A percentile compares a stretch with the other conserved stretches of the same genome.
These are phyloP conservation scores for Neomorphus geoffroyi DNA, from an alignment of 2,797 vertebrate genomes.

Conservation along the genomic window DNA sequence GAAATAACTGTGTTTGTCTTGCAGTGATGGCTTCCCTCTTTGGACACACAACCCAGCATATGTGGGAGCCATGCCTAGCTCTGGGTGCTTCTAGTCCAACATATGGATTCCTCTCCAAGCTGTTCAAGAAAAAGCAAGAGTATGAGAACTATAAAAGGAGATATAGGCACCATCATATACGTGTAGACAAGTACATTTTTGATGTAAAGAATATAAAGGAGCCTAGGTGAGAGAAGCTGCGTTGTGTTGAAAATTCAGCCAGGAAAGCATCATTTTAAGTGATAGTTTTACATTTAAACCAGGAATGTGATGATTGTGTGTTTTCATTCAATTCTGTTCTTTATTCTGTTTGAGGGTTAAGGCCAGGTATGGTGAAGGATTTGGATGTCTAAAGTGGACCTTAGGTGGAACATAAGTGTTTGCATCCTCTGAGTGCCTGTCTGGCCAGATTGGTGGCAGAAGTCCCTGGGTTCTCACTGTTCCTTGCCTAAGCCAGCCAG, in stretches of 20 bases:
- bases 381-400: background rate
- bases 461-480: background rate
- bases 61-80: background rate
- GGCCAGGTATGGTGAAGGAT: background rate
- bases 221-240: background rate
- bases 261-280: background rate
- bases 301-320: background rate
- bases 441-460: background rate
- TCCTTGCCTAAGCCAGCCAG: background rate
- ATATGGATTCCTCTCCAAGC: background rate
- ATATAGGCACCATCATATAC: rapidly evolving
- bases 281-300: background rate
- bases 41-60: background rate
- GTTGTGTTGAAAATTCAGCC: background rate
- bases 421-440: background rate
- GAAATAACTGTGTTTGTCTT: background rate
- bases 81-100: background rate
- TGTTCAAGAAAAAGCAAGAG: background rate
- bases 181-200: background rate
- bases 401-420: rapidly evolving
- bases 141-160: background rate
- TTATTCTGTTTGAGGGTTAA: background rate
- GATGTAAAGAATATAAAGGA: background rate
- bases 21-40: background rate
- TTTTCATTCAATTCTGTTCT: background rate